Evolutionary conservation across 2,888 invertebrate genomes (phyloP), one percentile per base, ranked within the genome.

Genomic region (Malachius bipustulatus): DNA sequence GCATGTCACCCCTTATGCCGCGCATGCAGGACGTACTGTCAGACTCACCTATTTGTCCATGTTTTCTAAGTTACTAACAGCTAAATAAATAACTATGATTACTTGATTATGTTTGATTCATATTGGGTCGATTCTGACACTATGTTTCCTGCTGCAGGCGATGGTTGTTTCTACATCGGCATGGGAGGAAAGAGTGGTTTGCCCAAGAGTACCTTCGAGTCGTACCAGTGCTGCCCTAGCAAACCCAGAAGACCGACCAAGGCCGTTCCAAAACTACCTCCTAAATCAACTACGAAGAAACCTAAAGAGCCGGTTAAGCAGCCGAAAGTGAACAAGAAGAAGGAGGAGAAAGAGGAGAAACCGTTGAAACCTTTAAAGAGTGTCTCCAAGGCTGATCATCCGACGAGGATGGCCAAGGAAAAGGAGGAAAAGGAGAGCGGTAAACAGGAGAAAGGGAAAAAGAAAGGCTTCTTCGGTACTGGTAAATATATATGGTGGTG

Each of bases 101-200:
- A 35, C 14, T 51, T 59, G 60, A 57, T 51, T 52, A 57, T 56
- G 52, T 56, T 56, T n/a, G n/a, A 49, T 61, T 38, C 41, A 34
- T 49, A 43, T 47, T 45, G 52, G 47, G 56, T 55, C 52, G 66
- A 70, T 73, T 75, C 78, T 75, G 72, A 76, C 74, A 77, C 71
- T 74, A 71, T 82, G 82, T 84, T 82, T 83, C 81, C 80, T 81
- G 75, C 77, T 78, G 82, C 84, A 88, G 88, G 87, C 82, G 87
- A 87, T 80, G 85, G 85, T 77, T 88, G 88, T 80, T 87, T 88
- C 84, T 84, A 84, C 83, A 83, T 88, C 75, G 88, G 87, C 74
- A 77, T 88, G 78, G 85, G 84, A 70, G 82, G 82, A 71, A 81
- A 81, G 71, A 74, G 71, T 66, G 73, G 74, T 60, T 71, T 76